Conservation (phyloP, 2,797 vertebrate species). For the Loriculus beryllinus region DNA sequence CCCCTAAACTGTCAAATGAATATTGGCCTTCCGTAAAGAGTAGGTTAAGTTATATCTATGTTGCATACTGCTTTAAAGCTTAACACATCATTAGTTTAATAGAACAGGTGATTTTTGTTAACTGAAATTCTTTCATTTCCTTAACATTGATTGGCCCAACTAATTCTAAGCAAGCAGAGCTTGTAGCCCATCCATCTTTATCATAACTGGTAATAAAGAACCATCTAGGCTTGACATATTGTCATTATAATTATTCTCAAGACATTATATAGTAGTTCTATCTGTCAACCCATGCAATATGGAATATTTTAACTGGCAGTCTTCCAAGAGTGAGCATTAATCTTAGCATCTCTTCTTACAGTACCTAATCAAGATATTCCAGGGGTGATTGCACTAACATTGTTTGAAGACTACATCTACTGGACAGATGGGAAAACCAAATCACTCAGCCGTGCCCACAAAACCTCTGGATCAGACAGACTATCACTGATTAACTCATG, state of each 20-base stretch:
- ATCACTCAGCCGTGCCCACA: constrained; percentile 93
- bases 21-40: neutral
- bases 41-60: neutral
- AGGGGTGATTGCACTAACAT: constrained; percentile 93
- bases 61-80: neutral
- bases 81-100: neutral
- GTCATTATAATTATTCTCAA: constrained; percentile 67
- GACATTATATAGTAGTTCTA: constrained; percentile 47
- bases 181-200: constrained; percentile 20
- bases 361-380: constrained; percentile 94
- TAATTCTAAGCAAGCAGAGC: constrained; percentile 19
- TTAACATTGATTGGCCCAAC: neutral
- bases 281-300: constrained; percentile 57
- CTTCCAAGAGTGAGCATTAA: constrained; percentile 69
- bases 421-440: constrained; percentile 99
- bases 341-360: constrained; percentile 77
- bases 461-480: constrained; percentile 89
- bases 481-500: constrained; percentile 94
- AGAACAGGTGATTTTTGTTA: neutral
- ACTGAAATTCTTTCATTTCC: constrained; percentile 24
- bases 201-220: constrained; percentile 51
- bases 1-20: neutral
- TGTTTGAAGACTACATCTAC: constrained; percentile 98
- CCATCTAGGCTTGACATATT: constrained; percentile 39
- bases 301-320: constrained; percentile 72